Percentiles rank a stretch among this genome's conserved stretches.
Conservation (phyloP, 2,797 vertebrate genomes). For the Neosilurus mollespiculum region DNA sequence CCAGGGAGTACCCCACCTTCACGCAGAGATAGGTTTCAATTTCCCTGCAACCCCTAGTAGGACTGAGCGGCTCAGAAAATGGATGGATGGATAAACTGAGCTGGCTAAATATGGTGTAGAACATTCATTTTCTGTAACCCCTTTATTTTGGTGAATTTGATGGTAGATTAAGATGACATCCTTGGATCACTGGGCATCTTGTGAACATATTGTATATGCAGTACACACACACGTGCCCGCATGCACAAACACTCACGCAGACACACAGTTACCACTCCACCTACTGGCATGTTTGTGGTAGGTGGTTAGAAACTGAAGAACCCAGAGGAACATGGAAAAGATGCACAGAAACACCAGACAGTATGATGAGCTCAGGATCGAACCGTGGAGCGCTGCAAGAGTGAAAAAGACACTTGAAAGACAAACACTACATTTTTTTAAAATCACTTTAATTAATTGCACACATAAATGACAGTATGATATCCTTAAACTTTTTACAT, state of each 20-base stretch:
- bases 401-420: constrained; percentile 56
- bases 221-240: too few relatives aligned
- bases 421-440: constrained; percentile 65
- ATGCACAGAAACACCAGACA: not conserved
- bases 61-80: too few relatives aligned
- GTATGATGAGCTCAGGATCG: not conserved
- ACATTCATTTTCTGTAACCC: not conserved
- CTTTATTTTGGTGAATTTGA: not conserved
- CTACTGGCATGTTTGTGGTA: not conserved
- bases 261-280: not conserved
- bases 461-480: constrained; percentile 81
- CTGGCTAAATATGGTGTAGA: not conserved
- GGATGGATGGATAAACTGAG: too few relatives aligned
- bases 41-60: too few relatives aligned
- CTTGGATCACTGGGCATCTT: not conserved
- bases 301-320: not conserved
- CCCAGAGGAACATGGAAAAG: not conserved
- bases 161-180: not conserved
- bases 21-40: too few relatives aligned
- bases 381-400: not conserved
- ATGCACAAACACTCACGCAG: not conserved
- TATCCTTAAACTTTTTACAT: constrained; percentile 73
- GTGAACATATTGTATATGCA: too few relatives aligned
- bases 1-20: too few relatives aligned
- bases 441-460: constrained; percentile 81